Evolutionary conservation across 2,888 invertebrate species (phyloP).

Genomic region (Heliothis peltigera): DNA sequence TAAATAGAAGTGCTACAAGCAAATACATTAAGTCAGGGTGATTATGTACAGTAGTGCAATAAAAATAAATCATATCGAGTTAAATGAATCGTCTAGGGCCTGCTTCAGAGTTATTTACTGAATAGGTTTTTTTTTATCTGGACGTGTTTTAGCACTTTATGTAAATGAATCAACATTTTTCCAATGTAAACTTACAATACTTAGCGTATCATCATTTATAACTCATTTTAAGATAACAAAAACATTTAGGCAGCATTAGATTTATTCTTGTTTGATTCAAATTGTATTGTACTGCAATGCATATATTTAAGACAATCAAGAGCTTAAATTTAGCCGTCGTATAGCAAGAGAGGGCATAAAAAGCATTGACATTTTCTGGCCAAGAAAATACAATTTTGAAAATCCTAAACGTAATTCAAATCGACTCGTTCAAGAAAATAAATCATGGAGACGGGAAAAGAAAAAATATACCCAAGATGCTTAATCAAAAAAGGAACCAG

Average conservation of each 20-base stretch:
- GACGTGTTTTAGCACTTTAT: conserved; percentile 15
- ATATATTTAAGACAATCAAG: too few relatives aligned
- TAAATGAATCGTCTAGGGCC: conserved; percentile 29
- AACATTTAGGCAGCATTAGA: too few relatives aligned
- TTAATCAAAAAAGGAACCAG: conserved; percentile 32
- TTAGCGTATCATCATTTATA: not conserved
- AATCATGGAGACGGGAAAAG: conserved; percentile 3
- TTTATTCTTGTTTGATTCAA: too few relatives aligned
- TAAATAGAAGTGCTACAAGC: conserved; percentile 48
- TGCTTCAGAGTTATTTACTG: conserved; percentile 16
- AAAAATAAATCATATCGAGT: conserved; percentile 39
- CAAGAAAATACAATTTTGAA: not conserved
- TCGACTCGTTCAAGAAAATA: conserved; percentile 1
- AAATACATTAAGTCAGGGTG: conserved; percentile 37
- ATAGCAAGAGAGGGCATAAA: too few relatives aligned
- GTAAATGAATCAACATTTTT: not conserved
- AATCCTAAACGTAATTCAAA: not conserved
- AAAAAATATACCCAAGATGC: conserved; percentile 6
- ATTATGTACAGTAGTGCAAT: conserved; percentile 37
- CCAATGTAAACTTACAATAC: not conserved
- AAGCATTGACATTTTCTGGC: too few relatives aligned
- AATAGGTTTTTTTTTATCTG: conserved; percentile 5
- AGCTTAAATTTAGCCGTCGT: too few relatives aligned
- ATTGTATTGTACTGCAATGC: too few relatives aligned
- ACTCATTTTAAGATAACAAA: not conserved